Evolutionary conservation across 2,888 invertebrate species (phyloP).

Genomic region (Caenorhabditis panamensis): DNA sequence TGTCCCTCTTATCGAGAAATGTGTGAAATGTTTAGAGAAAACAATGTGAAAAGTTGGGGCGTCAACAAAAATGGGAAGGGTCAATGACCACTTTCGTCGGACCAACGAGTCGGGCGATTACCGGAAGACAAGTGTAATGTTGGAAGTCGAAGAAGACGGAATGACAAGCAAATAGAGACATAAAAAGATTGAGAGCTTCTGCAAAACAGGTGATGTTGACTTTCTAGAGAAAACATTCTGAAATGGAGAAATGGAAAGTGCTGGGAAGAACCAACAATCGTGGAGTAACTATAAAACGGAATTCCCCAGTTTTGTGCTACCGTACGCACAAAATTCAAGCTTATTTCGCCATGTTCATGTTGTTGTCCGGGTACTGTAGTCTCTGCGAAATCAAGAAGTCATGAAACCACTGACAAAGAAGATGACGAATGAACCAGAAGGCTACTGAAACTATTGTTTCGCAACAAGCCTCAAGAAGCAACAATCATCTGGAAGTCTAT

Average conservation of each 20-base stretch:
- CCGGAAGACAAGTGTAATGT: slow-evolving; percentile 2
- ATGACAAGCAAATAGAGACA: not conserved
- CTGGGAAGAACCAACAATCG: not conserved
- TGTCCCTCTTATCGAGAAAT: not conserved
- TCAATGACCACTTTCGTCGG: slow-evolving; percentile 25
- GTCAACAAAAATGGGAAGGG: slow-evolving; percentile 2
- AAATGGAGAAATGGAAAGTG: not conserved
- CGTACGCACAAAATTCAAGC: not conserved
- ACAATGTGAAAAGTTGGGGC: slow-evolving; percentile 13
- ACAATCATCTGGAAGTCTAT: not conserved
- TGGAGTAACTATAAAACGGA: not conserved
- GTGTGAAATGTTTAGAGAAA: slow-evolving; percentile 24
- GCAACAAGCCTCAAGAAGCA: not conserved
- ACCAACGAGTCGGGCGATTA: not conserved
- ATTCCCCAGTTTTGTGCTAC: not conserved
- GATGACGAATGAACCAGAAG: slow-evolving; percentile 2
- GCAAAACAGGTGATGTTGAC: not conserved
- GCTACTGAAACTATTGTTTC: not conserved
- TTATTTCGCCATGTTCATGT: not conserved
- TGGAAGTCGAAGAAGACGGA: not conserved
- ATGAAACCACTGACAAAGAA: not conserved
- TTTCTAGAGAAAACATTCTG: not conserved
- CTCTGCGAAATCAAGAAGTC: not conserved
- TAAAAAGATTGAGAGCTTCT: not conserved
- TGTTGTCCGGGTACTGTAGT: not conserved